Evolutionary conservation across 1,140 invertebrate species (phyloP).

Genomic region (Drosophila setifemur): DNA sequence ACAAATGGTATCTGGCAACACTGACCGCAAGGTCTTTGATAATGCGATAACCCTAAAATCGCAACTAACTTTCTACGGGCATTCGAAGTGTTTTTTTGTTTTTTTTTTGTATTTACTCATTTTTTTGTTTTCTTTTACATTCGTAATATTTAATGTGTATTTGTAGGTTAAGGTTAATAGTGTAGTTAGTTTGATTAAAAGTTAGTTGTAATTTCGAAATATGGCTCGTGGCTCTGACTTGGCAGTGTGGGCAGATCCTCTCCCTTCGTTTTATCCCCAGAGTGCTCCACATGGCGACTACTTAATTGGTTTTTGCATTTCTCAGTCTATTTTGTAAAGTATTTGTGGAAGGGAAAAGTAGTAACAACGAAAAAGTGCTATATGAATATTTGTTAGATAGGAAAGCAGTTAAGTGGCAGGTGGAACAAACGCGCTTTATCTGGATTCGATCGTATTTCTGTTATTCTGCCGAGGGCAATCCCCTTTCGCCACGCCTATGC

Average conservation of each 20-base stretch:
- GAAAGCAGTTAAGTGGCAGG: conserved; percentile 32
- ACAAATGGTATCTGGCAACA: conserved; percentile 67
- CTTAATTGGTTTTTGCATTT: conserved; percentile 45
- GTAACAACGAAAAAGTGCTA: conserved; percentile 14
- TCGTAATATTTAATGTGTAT: conserved; percentile 48
- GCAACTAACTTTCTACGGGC: conserved; percentile 45
- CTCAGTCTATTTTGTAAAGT: conserved; percentile 74
- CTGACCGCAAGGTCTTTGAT: conserved; percentile 54
- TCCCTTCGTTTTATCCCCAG: conserved; percentile 16
- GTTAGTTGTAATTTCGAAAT: conserved; percentile 79
- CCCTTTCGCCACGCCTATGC: conserved; percentile 15
- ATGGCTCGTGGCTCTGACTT: conserved; percentile 81
- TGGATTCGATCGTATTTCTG: conserved; percentile 11
- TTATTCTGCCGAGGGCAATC: background rate
- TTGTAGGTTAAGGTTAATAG: conserved; percentile 75
- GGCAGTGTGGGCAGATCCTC: conserved; percentile 71
- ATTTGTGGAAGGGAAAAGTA: background rate
- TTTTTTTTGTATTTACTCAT: conserved; percentile 28
- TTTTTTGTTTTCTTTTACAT: conserved; percentile 8
- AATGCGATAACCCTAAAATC: conserved; percentile 53
- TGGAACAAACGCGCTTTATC: conserved; percentile 39
- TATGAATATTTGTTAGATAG: conserved; percentile 21
- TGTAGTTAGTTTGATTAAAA: conserved; percentile 77
- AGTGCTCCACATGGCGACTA: conserved; percentile 26
- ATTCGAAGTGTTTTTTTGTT: conserved; percentile 40